Base-by-base conservation (phyloP, 1,140 invertebrate genomes). In the Sesamia nonagrioides region DNA sequence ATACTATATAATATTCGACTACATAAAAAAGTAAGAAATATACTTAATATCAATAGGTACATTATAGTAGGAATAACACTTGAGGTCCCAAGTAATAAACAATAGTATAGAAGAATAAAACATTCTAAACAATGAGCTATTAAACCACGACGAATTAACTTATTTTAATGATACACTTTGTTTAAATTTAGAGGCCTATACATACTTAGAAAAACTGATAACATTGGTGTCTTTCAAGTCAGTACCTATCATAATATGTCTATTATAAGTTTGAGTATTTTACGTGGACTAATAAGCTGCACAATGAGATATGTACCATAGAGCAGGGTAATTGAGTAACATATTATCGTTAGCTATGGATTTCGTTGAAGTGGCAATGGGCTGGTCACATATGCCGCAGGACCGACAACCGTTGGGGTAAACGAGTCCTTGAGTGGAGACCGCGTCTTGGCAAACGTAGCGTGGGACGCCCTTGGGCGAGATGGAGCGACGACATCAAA, bases 31-130 rank as follows among this genome's bases (percentile, higher is more conserved):
- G 68, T 71, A 71, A 73, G 52, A 66, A 66, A 77, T 45, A 66
- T 54, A 77, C 63, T 77, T 77, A 77, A 77, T 58, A 77, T 60
- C 42, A 69, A 77, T 69, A 77, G 75, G 63, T 69, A 69, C 48
- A 69, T 37, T 42, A 68, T 69, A 58, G 35, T 68, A 69, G 75
- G 52, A 78, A 60, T 60, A 58, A 61, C 13, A 72, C 54, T 71
- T 52, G 77, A 78, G 68, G 72, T 78, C 77, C 42, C 68, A 71
- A 78, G 52, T 27, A 33, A 45, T 63, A 78, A 68, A 56, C 52
- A 45, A 78, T 54, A 71, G 40, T 27, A 78, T 48, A 72, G 11
- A 71, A 5, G 73, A 76, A 50, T 63, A 42, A 72, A 68, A 54
- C 17, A 52, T 35, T 40, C 17, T 45, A 42, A 42, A 54, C 33